Percentiles rank a stretch among this genome's conserved stretches.
These are phyloP conservation scores for Pseudachorutes palmiensis DNA, from an alignment of 1,140 invertebrate genomes.

Conservation along the genomic window DNA sequence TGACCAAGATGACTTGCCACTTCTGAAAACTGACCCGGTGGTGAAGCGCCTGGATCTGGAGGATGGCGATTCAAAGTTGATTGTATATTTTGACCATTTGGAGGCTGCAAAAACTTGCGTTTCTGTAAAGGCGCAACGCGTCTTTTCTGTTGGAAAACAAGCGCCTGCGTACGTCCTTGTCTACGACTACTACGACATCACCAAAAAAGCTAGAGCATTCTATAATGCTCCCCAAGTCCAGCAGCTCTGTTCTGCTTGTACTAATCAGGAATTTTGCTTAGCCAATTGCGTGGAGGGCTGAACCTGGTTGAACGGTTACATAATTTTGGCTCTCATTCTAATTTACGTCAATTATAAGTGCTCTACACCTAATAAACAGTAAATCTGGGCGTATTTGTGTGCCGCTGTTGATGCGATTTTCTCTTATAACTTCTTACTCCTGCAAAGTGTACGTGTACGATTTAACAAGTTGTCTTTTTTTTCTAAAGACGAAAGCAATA, in stretches of 20 bases:
- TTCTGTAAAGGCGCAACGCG: constrained; percentile 63
- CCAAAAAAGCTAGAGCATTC: constrained; percentile 56
- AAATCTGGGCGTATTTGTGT: no score
- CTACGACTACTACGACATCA: constrained; percentile 85
- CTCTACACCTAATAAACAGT: no score
- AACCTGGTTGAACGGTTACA: no score
- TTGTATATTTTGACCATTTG: constrained; percentile 72
- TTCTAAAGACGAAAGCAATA: no score
- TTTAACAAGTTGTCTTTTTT: no score
- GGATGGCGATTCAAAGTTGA: constrained; percentile 62
- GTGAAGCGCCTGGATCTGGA: constrained; percentile 71
- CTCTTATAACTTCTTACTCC: no score
- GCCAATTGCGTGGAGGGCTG: not conserved
- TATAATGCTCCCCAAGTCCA: constrained; percentile 58
- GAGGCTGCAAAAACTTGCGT: not conserved
- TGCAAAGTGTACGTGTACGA: no score
- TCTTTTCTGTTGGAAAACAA: constrained; percentile 72
- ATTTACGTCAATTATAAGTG: no score
- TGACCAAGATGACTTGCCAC: constrained; percentile 64
- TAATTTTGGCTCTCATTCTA: no score
- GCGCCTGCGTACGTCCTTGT: constrained; percentile 71
- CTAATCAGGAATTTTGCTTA: not conserved
- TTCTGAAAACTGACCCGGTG: constrained; percentile 54
- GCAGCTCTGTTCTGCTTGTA: not conserved
- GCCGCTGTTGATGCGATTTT: no score